A percentile compares a stretch with the other conserved stretches of the same genome.
phyloP scores from a whole-genome alignment of 2,797 vertebrate genomes.

The Clarias pachynema region DNA sequence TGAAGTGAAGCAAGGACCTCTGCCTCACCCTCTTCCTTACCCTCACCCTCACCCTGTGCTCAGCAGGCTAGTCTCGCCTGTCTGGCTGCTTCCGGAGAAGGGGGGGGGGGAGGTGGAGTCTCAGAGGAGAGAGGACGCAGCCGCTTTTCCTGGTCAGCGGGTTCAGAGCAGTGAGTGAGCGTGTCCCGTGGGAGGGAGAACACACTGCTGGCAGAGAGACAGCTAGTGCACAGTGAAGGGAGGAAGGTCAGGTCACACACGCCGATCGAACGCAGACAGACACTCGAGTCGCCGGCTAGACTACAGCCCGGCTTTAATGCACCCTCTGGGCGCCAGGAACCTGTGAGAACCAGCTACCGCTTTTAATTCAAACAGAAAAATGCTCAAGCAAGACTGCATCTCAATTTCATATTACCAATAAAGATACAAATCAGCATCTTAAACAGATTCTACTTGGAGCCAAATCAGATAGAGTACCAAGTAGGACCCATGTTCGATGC shows the following conservation, averaged over 20 bases:
- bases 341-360: not conserved
- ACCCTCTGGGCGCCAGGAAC: slow-evolving; percentile 20
- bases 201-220: slow-evolving; percentile 39
- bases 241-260: slow-evolving; percentile 45
- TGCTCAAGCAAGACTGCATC: not conserved
- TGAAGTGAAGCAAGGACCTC: slow-evolving; percentile 41
- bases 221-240: slow-evolving; percentile 22
- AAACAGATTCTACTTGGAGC: not conserved
- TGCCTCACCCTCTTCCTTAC: slow-evolving; percentile 37
- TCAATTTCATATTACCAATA: not conserved
- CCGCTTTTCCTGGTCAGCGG: slow-evolving; percentile 71
- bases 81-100: slow-evolving; percentile 53
- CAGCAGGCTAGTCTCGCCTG: slow-evolving; percentile 49
- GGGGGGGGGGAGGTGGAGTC: not conserved
- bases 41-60: slow-evolving; percentile 43
- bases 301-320: slow-evolving; percentile 38
- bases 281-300: slow-evolving; percentile 24
- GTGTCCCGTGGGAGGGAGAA: slow-evolving; percentile 19
- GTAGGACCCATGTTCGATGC: not conserved
- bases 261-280: slow-evolving; percentile 51
- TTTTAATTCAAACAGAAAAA: slow-evolving; percentile 14
- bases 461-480: not conserved
- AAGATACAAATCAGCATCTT: not conserved
- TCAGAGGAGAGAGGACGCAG: slow-evolving; percentile 12
- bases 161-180: slow-evolving; percentile 67